Evolutionary conservation across 2,113 vertebrate genomes (phyloP).

Genomic region (Symphodus melops): DNA sequence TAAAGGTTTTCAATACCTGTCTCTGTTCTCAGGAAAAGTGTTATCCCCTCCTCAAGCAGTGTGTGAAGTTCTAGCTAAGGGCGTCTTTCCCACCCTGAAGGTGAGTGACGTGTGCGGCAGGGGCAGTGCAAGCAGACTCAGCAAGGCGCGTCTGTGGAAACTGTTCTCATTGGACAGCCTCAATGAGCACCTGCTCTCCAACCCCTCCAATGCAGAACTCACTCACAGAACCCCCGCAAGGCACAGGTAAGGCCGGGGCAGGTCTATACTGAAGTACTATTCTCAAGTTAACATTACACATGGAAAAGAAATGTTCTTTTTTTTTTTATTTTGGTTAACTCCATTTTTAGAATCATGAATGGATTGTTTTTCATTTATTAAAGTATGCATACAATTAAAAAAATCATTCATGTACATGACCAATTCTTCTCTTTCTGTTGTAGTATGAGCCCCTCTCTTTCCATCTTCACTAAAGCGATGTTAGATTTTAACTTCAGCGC

Average conservation of each 20-base stretch:
- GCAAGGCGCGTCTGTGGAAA: slow-evolving; percentile 86
- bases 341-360: too few relatives aligned
- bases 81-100: slow-evolving; percentile 85
- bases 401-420: too few relatives aligned
- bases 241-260: slow-evolving; percentile 83
- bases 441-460: slow-evolving; percentile 80
- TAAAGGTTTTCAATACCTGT: slow-evolving; percentile 1
- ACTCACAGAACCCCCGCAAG: slow-evolving; percentile 82
- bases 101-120: slow-evolving; percentile 80
- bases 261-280: neutral
- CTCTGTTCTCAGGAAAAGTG: slow-evolving; percentile 28
- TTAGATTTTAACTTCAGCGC: slow-evolving; percentile 92
- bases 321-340: too few relatives aligned
- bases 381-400: too few relatives aligned
- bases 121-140: slow-evolving; percentile 81
- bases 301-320: neutral
- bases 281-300: neutral
- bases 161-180: slow-evolving; percentile 90
- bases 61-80: slow-evolving; percentile 83
- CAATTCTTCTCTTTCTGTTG: slow-evolving; percentile 16
- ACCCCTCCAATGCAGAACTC: slow-evolving; percentile 83
- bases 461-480: slow-evolving; percentile 82
- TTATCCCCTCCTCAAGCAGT: slow-evolving; percentile 62
- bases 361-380: too few relatives aligned
- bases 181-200: slow-evolving; percentile 85